Base-by-base conservation (phyloP, 2,113 vertebrate genomes). In the Pagrus major region DNA sequence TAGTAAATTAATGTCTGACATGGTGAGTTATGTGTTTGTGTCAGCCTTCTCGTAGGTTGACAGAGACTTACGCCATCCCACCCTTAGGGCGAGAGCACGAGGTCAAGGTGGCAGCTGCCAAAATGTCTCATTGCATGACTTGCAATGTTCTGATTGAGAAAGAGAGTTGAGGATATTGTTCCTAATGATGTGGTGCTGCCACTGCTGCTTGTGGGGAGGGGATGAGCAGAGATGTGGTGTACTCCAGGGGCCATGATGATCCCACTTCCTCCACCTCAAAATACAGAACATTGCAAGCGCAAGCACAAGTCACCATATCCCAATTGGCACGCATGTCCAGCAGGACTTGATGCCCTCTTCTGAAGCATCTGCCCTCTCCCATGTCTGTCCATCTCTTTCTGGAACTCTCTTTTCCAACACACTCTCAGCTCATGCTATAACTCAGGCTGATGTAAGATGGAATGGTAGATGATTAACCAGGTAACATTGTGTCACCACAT, bases 41-140 rank as follows among this genome's bases (percentile, higher is more conserved):
- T 85, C 78, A 79, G 56, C 78, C 66, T 47, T 74, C 84, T 85
- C 69, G 52, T 64, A 49, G 9, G 61, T 87, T 76, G 80, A 86
- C 61, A 44, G 72, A 68, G 66, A 80, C 66, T 80, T 67, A 61
- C 33, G 12, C 61, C 59, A 82, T 72, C 63, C n/a, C 42, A 47
- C 55, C 86, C 83, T 11, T 29, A 78, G 73, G 71, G 76, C 3
- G n/a, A 67, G 67, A 47, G 70, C 70, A 12, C 4, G 2, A 75
- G 84, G 87, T 88, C 79, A 90, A 85, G 86, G 87, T 91, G 86
- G 86, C 76, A 68, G 72, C 87, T 86, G 81, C 84, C 85, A 87
- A 84, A 84, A 82, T 73, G 81, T 87, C 88, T 84, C 69, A 72
- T 71, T 79, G 77, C 65, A 61, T 89, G 86, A 90, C 58, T 71